A percentile compares a stretch with the other conserved stretches of the same genome.
Conservation (phyloP, 2,797 vertebrate genomes). For the Gymnocypris eckloni region DNA sequence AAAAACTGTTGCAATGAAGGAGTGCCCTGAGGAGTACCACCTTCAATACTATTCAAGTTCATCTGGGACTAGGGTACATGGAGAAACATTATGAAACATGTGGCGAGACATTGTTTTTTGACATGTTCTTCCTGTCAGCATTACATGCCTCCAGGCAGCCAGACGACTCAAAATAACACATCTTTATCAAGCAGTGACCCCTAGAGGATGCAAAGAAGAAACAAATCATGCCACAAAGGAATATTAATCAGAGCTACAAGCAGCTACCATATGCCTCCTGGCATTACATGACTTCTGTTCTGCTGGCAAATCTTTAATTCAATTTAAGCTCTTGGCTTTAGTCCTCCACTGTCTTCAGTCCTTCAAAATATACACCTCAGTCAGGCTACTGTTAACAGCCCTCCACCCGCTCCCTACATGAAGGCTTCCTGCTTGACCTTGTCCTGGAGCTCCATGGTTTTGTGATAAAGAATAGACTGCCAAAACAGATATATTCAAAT, state of each 20-base stretch:
- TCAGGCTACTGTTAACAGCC: neutral
- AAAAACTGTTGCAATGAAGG: constrained; percentile 25
- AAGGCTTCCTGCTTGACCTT: neutral
- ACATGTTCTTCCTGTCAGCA: constrained; percentile 38
- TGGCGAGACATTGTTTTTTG: constrained; percentile 20
- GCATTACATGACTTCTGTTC: neutral
- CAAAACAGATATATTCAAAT: neutral
- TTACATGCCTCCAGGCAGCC: neutral
- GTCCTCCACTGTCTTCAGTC: neutral
- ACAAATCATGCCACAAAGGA: neutral
- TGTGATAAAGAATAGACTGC: neutral
- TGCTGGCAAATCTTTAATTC: neutral
- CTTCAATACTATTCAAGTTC: constrained; percentile 7
- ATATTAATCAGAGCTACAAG: neutral
- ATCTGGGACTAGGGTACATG: neutral
- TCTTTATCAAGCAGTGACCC: constrained; percentile 38
- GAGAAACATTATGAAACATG: constrained; percentile 28
- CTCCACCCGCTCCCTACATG: neutral
- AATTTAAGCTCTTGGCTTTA: neutral
- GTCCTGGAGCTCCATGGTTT: neutral
- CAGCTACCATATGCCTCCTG: neutral
- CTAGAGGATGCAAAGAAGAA: constrained; percentile 31
- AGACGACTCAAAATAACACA: neutral
- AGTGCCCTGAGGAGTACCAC: constrained; percentile 36
- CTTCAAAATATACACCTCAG: neutral